Evolutionary conservation across 2,888 invertebrate genomes (phyloP), one percentile per base, ranked within the genome.

Genomic region (Sinohyriopsis cumingii): DNA sequence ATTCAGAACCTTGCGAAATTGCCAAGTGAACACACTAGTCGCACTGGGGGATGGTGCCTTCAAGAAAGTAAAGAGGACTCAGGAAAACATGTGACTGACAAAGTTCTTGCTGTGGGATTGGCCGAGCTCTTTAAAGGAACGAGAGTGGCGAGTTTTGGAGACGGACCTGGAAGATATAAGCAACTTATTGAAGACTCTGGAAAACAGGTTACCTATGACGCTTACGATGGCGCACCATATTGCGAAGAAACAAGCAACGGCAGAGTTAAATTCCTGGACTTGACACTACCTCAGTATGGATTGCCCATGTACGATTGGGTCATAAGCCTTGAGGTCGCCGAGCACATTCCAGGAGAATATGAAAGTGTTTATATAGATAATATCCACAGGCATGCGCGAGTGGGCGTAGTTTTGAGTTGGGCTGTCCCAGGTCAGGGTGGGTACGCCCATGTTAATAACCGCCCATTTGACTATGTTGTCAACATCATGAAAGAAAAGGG

Each of bases 191-290:
- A 74, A n/a, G 70, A 76, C 22, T 55, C 75, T 12, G 63, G 65
- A 2, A 67, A 75, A 19, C 76, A 79, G 9, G 33, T 25, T 19
- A 28, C 55, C 15, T 82, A 80, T 62, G 77, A 78, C 62, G 79
- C 79, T 3, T 82, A 75, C 59, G 82, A 82, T 65, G 82, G 82
- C 1, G 80, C 80, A 6, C 82, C 82, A 5, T 80, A 66, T 62
- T 72, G 74, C 33, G 79, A 80, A 59, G 75, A 75, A 25, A 75
- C 73, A 0, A 77, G 76, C 54, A 64, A 75, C n/a, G 82, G 82
- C 0, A 59, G 71, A 59, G 81, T 81, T 22, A 65, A 69, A 25
- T 81, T 79, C 65, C 64, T 81, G 64, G 82, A 82, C 57, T 68
- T 82, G 28, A 80, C 80, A n/a, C 70, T 76, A 5, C 82, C 82